Evolutionary conservation across 1,140 invertebrate species (phyloP).

Genomic region (Zaprionus ghesquierei): DNA sequence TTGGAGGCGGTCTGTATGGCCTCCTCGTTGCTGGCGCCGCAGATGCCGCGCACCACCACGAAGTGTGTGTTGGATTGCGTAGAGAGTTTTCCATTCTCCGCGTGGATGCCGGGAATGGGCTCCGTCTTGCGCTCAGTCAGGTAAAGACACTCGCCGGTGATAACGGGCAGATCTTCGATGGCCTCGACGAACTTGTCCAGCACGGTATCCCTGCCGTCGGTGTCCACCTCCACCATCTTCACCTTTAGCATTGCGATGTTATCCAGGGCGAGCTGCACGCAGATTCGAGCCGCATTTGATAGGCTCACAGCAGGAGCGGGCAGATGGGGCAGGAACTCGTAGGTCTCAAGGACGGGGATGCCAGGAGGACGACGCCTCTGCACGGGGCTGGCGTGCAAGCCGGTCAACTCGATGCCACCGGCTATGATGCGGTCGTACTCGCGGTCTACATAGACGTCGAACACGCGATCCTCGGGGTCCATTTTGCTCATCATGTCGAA

Average conservation of each 20-base stretch:
- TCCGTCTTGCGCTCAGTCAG: slow-evolving; percentile 83
- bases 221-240: slow-evolving; percentile 86
- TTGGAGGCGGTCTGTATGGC: slow-evolving; percentile 50
- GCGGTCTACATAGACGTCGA: slow-evolving; percentile 72
- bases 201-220: slow-evolving; percentile 81
- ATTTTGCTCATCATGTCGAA: slow-evolving; percentile 82
- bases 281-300: slow-evolving; percentile 61
- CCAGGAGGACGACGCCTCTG: slow-evolving; percentile 86
- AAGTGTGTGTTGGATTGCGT: slow-evolving; percentile 85
- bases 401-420: slow-evolving; percentile 92
- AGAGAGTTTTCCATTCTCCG: slow-evolving; percentile 86
- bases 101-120: slow-evolving; percentile 83
- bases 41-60: slow-evolving; percentile 83
- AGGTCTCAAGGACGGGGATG: slow-evolving; percentile 89
- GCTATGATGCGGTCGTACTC: slow-evolving; percentile 84
- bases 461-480: slow-evolving; percentile 78
- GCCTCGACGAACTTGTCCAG: slow-evolving; percentile 84
- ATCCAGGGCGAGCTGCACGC: slow-evolving; percentile 90
- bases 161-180: slow-evolving; percentile 86
- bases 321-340: slow-evolving; percentile 89
- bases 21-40: slow-evolving; percentile 20
- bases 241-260: slow-evolving; percentile 88
- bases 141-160: slow-evolving; percentile 82
- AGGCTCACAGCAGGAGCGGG: slow-evolving; percentile 78
- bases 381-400: slow-evolving; percentile 91